Evolutionary conservation across 2,797 vertebrate genomes (phyloP).

Genomic region (Chaunax sp.): DNA sequence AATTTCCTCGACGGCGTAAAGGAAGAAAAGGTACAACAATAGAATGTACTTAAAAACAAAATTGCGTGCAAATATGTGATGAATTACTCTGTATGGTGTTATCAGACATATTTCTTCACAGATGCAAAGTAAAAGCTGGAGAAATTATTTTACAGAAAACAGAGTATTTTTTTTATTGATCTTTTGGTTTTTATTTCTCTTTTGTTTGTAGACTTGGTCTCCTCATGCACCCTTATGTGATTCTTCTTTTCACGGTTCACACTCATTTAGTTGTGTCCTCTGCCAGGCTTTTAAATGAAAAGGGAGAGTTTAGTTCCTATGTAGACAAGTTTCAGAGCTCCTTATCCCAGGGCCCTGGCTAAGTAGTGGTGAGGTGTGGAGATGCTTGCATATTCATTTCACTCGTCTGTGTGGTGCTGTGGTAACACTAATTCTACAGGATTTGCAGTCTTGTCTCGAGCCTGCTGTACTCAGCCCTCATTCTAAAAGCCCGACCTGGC

Average conservation of each 20-base stretch:
- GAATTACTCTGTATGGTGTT: slow-evolving; percentile 16
- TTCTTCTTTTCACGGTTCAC: too few species aligned
- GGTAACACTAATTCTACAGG: slow-evolving; percentile 19
- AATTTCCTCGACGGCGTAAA: slow-evolving; percentile 16
- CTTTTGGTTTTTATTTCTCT: neutral
- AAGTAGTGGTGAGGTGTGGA: neutral
- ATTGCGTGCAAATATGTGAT: slow-evolving; percentile 6
- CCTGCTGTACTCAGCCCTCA: slow-evolving; percentile 43
- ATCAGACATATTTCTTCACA: slow-evolving; percentile 10
- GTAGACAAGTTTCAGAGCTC: neutral
- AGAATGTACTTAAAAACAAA: neutral
- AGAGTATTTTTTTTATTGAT: slow-evolving; percentile 4
- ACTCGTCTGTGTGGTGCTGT: slow-evolving; percentile 13
- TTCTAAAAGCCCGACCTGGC: slow-evolving; percentile 53
- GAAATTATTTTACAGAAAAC: neutral
- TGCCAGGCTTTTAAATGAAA: neutral
- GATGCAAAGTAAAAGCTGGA: neutral
- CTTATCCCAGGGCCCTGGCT: neutral
- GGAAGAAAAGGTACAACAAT: slow-evolving; percentile 18
- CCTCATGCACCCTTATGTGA: neutral
- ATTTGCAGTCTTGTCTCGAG: slow-evolving; percentile 29
- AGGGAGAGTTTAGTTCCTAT: neutral
- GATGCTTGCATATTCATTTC: slow-evolving; percentile 28
- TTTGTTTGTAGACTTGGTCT: neutral
- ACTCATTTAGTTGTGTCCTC: neutral